Base-by-base conservation (phyloP, 1,140 invertebrate genomes). In the Marisa cornuarietis region DNA sequence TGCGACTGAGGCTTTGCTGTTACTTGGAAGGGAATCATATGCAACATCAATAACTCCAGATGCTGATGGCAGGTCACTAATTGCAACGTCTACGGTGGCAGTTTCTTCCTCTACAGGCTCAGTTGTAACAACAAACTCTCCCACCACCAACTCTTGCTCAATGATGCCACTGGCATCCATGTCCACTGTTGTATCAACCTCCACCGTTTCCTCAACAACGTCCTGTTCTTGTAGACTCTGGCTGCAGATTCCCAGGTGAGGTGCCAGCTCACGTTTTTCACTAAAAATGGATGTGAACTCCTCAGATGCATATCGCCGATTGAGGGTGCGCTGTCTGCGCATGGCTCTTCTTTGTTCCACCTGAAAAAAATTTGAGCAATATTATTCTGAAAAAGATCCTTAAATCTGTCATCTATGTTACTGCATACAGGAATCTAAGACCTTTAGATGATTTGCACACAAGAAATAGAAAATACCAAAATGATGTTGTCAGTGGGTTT, bases 201-300 rank as follows among this genome's bases (percentile, higher is more conserved):
- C 84, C 20, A 87, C 84, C 22, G 76, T 76, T 10, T 84, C 80
- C 72, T 83, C 79, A 18, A 81, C 78, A 18, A 79, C 79, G 7
- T 83, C 76, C 49, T 62, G 14, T 24, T 77, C 68, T 11, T 63
- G 76, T 20, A 68, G 63, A 0, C 62, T 54, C 51, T 42, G 24
- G 26, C 22, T 49, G 9, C 63, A n/a, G 76, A 77, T 52, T 31
- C 76, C 76, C 76, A 77, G 63, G n/a, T 77, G 76, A 24, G 76
- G 76, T 4, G 76, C 76, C 31, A 77, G 76, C 26, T 52, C 2
- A n/a, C 76, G 54, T 83, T 85, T 78, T 72, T 90, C 87, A 26
- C 84, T 87, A 74, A 90, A 91, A 49, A 91, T 89, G 1, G 90
- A 91, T n/a, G 86, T 87, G 79, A 91, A 92, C 76, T 92, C 91